Base-by-base conservation (phyloP, 2,888 invertebrate species). In the Bhutanitis thaidina region DNA sequence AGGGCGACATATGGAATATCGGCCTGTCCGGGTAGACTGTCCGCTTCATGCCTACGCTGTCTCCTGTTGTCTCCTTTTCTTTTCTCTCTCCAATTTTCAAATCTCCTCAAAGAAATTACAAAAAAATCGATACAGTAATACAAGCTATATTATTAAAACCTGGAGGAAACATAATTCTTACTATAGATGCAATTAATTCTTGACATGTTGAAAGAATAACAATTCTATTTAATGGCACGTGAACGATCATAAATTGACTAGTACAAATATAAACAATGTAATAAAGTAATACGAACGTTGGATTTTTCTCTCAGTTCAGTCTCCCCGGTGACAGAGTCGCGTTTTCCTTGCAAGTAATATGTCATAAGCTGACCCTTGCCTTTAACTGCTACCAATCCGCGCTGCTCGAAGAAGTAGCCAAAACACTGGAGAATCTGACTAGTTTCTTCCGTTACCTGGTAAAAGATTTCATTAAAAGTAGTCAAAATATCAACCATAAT, bases 331-430 rank as follows among this genome's bases (percentile, higher is more conserved):
- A 67, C 60, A 1, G 62, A 54, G 55, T 80, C 78, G 3, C 83
- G 80, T 72, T 91, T 91, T 60, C 93, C 94, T 74, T 92, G 90
- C 59, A 98, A 88, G 76, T 98, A 98, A 82, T 97, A 98, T 1
- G 98, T 98, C 94, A 97, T 95, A 52, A 98, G 91, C 75, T 98
- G 95, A 10, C 98, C 98, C 85, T 98, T 99, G 61, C 98, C 98
- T 83, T 99, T 99, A 39, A 99, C 98, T 36, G 96, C 94, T 10
- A 99, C 98, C 54, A 98, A 89, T 4, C 98, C 98, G 1, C 98
- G 93, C 74, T 98, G 97, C 77, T 97, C 97, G 78, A 98, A 98
- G 57, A 93, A 94, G 81, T 97, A 98, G 1, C 97, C 97, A 73
- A 97, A 98, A 44, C 93, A 92, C 72, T 96, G 93, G 16, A 99